phyloP scores from a whole-genome alignment of 2,113 vertebrate genomes.

The Fregetta grallaria region DNA sequence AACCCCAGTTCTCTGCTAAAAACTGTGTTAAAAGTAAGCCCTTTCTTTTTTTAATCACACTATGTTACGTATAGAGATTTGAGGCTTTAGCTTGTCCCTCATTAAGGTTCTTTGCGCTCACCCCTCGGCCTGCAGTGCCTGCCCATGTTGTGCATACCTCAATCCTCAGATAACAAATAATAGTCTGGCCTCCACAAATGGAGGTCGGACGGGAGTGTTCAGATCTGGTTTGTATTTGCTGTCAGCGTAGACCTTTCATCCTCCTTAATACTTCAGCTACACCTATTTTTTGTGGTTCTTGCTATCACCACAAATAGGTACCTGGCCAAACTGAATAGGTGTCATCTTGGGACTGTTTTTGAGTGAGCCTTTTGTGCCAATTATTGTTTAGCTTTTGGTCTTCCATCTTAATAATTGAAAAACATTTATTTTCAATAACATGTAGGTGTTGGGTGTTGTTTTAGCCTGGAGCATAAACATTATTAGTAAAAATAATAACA shows the following conservation, averaged over 20 bases:
- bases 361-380: neutral
- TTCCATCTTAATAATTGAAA: constrained; percentile 41
- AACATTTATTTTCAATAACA: constrained; percentile 1
- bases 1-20: neutral
- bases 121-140: neutral
- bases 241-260: constrained; percentile 41
- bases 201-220: neutral
- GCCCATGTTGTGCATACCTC: neutral
- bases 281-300: constrained; percentile 23
- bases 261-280: neutral
- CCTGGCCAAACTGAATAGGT: neutral
- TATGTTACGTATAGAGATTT: rapidly evolving
- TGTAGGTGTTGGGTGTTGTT: constrained; percentile 26
- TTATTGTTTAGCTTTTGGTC: neutral
- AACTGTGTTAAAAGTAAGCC: neutral
- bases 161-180: neutral
- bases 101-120: neutral
- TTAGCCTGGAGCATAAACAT: constrained; percentile 17
- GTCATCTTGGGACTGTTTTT: neutral
- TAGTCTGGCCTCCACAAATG: neutral
- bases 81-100: neutral
- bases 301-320: neutral
- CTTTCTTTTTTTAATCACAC: neutral
- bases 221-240: neutral
- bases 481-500: constrained; percentile 26